Base-by-base conservation (phyloP, 64 coral and sea anemone species). In the Platygyra sinensis region DNA sequence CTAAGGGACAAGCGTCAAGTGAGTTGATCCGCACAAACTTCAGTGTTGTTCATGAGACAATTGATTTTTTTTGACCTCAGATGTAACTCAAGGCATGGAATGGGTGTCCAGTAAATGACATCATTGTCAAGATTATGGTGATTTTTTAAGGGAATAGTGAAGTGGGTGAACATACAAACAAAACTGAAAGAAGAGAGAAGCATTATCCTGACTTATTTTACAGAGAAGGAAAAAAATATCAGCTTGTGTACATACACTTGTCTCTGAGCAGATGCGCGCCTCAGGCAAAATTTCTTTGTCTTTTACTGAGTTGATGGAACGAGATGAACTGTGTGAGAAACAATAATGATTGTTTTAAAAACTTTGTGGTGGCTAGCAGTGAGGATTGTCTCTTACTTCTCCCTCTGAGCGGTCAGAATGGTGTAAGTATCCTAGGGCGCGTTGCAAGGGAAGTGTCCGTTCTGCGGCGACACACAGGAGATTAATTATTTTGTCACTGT, bases 401-500 rank as follows among this genome's bases (percentile, higher is more conserved):
- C 20, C 18, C 42, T n/a, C 8, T 27, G 8, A 4, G n/a, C n/a
- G n/a, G 0, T 39, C 38, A 39, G 42, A 27, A 54, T 13, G n/a
- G 8, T 31, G 7, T 16, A n/a, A n/a, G n/a, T n/a, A n/a, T 32
- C 1, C 5, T 0, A 28, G 5, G 17, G 0, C 42, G n/a, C n/a
- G n/a, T n/a, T 4, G 42, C 78, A 31, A 60, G n/a, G 78, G 3
- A 36, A 60, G 61, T 80, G 78, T 27, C 27, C n/a, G n/a, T n/a
- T 80, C 1, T n/a, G n/a, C n/a, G n/a, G n/a, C 61, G 4, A 61
- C 60, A 82, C 80, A 82, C 28, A 42, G n/a, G 60, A 9, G 32
- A 64, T 65, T 20, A 10, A 82, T 82, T n/a, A n/a, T 42, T 82
- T 82, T 82, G 60, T 82, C 63, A 63, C 14, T 82, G n/a, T n/a